phyloP scores from a whole-genome alignment of 2,113 vertebrate species.

The Ammodytes marinus region DNA sequence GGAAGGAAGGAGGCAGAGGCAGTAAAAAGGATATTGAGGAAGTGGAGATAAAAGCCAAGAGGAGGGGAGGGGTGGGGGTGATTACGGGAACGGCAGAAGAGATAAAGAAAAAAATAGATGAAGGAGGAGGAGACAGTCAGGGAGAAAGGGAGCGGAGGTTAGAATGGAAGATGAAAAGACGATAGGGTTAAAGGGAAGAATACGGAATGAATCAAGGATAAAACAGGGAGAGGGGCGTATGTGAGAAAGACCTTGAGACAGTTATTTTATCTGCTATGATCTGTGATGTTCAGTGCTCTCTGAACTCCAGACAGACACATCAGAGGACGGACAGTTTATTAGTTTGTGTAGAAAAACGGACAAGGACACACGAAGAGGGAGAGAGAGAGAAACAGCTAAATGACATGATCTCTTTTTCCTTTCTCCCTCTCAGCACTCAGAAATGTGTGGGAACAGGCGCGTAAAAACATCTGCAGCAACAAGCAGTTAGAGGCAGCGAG shows the following conservation, averaged over 20 bases:
- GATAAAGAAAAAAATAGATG: slow-evolving; percentile 68
- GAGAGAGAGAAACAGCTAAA: slow-evolving; percentile 23
- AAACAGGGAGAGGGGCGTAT: not conserved
- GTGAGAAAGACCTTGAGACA: slow-evolving; percentile 30
- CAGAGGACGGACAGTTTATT: slow-evolving; percentile 52
- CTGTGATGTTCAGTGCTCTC: slow-evolving; percentile 32
- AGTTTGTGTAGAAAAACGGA: slow-evolving; percentile 43
- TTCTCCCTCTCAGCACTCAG: not conserved
- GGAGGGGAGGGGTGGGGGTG: slow-evolving; percentile 76
- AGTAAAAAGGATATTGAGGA: slow-evolving; percentile 83
- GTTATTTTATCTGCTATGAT: slow-evolving; percentile 43
- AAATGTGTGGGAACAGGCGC: slow-evolving; percentile 58
- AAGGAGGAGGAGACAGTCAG: slow-evolving; percentile 50
- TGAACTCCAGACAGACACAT: slow-evolving; percentile 21
- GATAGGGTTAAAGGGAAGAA: slow-evolving; percentile 47
- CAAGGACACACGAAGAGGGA: slow-evolving; percentile 27
- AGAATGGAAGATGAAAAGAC: slow-evolving; percentile 68
- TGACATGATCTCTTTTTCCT: not conserved
- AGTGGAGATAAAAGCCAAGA: slow-evolving; percentile 81
- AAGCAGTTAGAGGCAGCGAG: not conserved
- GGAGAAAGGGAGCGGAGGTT: slow-evolving; percentile 53
- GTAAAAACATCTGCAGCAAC: slow-evolving; percentile 65
- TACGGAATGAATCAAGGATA: slow-evolving; percentile 38
- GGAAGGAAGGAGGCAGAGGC: slow-evolving; percentile 76
- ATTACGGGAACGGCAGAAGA: slow-evolving; percentile 72